phyloP scores from a whole-genome alignment of 1,140 invertebrate species.

The Himalopsyche phryganea region DNA sequence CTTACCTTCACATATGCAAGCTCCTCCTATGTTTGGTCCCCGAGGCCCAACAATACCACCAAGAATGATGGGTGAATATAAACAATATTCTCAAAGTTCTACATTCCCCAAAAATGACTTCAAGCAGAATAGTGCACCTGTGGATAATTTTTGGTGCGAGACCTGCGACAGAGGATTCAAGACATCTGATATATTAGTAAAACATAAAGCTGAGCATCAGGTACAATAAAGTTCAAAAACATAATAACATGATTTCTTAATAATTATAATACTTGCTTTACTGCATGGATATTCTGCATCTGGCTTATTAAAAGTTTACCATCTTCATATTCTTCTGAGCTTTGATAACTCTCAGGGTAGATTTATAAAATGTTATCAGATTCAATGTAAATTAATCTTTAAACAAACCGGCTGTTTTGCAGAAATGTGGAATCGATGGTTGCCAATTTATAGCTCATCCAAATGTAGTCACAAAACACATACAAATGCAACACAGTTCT shows the following conservation, averaged over 20 bases:
- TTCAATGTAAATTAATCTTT: not conserved
- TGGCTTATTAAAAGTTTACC: not conserved
- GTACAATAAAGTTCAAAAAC: constrained; percentile 32
- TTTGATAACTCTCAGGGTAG: not conserved
- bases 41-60: constrained; percentile 41
- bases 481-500: constrained; percentile 74
- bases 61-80: constrained; percentile 29
- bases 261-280: not conserved
- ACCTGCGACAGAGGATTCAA: constrained; percentile 72
- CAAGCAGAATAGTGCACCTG: constrained; percentile 24
- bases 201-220: constrained; percentile 67
- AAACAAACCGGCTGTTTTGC: constrained; percentile 32
- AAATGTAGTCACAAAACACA: constrained; percentile 74
- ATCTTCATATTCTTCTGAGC: not conserved
- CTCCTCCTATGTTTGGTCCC: constrained; percentile 45
- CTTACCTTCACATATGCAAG: constrained; percentile 39
- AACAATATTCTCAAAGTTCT: not conserved
- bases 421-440: constrained; percentile 72
- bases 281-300: not conserved
- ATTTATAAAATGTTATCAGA: not conserved
- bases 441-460: constrained; percentile 77
- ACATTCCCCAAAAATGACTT: constrained; percentile 18
- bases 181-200: constrained; percentile 54
- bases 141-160: constrained; percentile 60
- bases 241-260: not conserved